phyloP scores from a whole-genome alignment of 2,888 invertebrate species.

The Himalopsyche anomala region DNA sequence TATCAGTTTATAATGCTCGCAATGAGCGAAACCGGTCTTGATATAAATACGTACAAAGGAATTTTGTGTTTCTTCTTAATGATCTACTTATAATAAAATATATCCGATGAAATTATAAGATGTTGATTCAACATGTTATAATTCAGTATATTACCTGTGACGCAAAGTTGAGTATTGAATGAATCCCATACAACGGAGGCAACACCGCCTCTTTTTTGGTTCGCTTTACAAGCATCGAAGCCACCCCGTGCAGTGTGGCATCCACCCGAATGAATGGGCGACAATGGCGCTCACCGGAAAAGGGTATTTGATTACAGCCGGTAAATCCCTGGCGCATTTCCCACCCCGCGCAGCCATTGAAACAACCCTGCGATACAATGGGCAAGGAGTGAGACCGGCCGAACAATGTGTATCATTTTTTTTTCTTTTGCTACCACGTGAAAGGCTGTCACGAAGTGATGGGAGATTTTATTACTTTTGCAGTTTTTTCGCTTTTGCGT shows the following conservation, averaged over 20 bases:
- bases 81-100: not conserved
- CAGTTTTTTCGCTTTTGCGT: not conserved
- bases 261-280: constrained; percentile 45
- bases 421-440: constrained; percentile 3
- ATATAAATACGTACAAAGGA: too few species aligned
- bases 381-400: constrained; percentile 45
- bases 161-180: not conserved
- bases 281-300: constrained; percentile 63
- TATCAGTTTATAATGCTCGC: too few species aligned
- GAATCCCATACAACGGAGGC: not conserved
- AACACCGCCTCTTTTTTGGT: constrained; percentile 60
- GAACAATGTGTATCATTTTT: constrained; percentile 60
- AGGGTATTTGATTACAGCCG: constrained; percentile 64
- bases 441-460: constrained; percentile 14
- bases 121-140: not conserved
- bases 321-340: constrained; percentile 54
- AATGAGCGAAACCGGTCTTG: too few species aligned
- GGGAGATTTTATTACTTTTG: constrained; percentile 5
- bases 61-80: too few species aligned
- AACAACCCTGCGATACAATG: constrained; percentile 7
- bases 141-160: not conserved
- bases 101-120: not conserved
- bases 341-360: constrained; percentile 52
- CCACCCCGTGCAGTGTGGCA: not conserved
- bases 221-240: not conserved